phyloP scores from a whole-genome alignment of 2,113 vertebrate genomes.

The Triplophysa tibetana region DNA sequence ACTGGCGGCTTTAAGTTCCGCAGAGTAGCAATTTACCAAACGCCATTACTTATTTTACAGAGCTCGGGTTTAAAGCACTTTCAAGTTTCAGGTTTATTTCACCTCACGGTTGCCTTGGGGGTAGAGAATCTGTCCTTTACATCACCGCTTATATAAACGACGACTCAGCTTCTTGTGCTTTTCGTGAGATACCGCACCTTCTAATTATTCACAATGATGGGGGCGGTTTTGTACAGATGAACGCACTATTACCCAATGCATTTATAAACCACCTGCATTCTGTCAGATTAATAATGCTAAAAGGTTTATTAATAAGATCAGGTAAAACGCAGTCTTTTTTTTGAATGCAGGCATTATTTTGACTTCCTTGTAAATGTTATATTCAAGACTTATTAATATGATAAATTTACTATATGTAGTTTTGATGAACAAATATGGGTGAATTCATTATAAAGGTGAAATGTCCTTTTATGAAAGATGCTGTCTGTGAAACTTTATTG shows the following conservation, averaged over 20 bases:
- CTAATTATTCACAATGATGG: slow-evolving; percentile 20
- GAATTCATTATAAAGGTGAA: no score
- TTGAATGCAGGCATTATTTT: background rate
- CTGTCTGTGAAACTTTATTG: background rate
- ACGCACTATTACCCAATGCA: slow-evolving; percentile 19
- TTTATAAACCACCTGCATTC: slow-evolving; percentile 7
- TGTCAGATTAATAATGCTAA: slow-evolving; percentile 18
- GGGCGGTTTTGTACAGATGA: background rate
- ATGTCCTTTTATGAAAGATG: no score
- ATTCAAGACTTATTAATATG: background rate
- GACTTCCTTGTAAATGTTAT: background rate
- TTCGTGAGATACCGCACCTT: background rate
- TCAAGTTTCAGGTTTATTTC: slow-evolving; percentile 36
- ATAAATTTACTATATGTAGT: background rate
- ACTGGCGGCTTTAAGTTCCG: background rate
- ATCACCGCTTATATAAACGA: background rate
- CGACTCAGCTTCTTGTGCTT: slow-evolving; percentile 11
- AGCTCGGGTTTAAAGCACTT: background rate
- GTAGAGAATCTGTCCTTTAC: background rate
- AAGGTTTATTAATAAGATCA: background rate
- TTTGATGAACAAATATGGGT: background rate
- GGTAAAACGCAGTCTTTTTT: background rate
- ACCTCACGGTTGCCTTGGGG: background rate
- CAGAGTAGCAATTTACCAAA: background rate
- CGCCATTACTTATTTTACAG: slow-evolving; percentile 5